These are phyloP conservation scores for Lacerta agilis DNA, from an alignment of 2,797 vertebrate species.

Conservation along the genomic window DNA sequence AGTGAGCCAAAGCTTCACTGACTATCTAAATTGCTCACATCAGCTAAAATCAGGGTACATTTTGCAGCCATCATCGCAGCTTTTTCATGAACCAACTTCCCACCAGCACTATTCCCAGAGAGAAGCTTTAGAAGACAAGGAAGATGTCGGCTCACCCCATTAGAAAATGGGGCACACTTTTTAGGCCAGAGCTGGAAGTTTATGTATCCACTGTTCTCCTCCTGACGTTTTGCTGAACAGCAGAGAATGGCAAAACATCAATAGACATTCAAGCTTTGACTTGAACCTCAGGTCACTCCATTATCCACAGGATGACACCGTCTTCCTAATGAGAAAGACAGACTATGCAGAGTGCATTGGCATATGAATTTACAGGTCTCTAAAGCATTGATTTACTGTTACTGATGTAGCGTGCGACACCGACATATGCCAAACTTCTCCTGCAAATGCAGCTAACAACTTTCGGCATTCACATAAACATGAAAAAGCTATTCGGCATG, in stretches of 20 bases:
- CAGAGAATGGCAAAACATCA: background rate
- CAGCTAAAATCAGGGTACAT: no score
- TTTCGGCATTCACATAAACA: background rate
- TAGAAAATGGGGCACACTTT: background rate
- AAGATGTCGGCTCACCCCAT: background rate
- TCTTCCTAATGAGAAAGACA: background rate
- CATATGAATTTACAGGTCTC: background rate
- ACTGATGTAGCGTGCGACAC: background rate
- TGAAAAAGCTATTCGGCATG: background rate
- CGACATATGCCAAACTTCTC: constrained; percentile 1
- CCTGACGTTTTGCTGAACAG: background rate
- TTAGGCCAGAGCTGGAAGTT: background rate
- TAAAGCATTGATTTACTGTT: constrained; percentile 31
- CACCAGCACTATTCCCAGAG: background rate
- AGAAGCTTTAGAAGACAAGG: background rate
- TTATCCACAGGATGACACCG: constrained; percentile 2
- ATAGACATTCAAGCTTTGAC: background rate
- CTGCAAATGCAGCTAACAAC: constrained; percentile 11
- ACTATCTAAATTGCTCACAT: no score
- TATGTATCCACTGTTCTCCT: background rate
- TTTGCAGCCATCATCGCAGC: background rate
- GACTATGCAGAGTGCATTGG: background rate
- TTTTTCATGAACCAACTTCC: background rate
- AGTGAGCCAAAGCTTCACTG: no score
- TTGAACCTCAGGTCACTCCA: background rate